These are phyloP conservation scores for Thermophis baileyi DNA, from an alignment of 2,113 vertebrate species.

Conservation along the genomic window DNA sequence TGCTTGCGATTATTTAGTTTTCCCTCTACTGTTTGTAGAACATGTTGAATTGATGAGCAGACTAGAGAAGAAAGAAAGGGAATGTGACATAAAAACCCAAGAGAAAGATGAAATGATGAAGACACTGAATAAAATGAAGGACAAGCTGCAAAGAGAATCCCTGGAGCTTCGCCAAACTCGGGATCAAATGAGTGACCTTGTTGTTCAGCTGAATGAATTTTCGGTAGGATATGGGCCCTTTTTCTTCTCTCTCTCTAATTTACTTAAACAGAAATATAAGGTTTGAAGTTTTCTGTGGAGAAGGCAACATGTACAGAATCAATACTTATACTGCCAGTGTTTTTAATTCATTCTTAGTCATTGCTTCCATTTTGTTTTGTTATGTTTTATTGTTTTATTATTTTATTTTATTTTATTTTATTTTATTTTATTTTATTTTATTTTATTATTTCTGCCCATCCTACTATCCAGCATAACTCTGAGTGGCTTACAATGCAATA, in stretches of 20 bases:
- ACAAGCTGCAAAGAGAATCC: constrained; percentile 93
- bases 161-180: constrained; percentile 87
- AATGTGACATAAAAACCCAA: constrained; percentile 93
- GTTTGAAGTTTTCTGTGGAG: background rate
- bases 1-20: constrained; percentile 8
- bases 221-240: constrained; percentile 69
- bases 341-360: background rate
- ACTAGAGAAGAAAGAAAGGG: constrained; percentile 91
- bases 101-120: constrained; percentile 99
- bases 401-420: too few species aligned
- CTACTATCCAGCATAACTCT: too few species aligned
- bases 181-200: constrained; percentile 87
- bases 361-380: background rate
- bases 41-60: constrained; percentile 84
- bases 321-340: background rate
- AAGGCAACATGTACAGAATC: background rate
- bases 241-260: constrained; percentile 27
- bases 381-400: too few species aligned
- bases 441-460: too few species aligned
- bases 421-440: too few species aligned
- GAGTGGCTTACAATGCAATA: too few species aligned
- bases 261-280: constrained; percentile 19
- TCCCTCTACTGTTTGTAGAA: constrained; percentile 67
- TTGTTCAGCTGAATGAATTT: constrained; percentile 82
- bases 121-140: constrained; percentile 98